Evolutionary conservation across 2,888 invertebrate genomes (phyloP).

Genomic region (Xestia c-nigrum): DNA sequence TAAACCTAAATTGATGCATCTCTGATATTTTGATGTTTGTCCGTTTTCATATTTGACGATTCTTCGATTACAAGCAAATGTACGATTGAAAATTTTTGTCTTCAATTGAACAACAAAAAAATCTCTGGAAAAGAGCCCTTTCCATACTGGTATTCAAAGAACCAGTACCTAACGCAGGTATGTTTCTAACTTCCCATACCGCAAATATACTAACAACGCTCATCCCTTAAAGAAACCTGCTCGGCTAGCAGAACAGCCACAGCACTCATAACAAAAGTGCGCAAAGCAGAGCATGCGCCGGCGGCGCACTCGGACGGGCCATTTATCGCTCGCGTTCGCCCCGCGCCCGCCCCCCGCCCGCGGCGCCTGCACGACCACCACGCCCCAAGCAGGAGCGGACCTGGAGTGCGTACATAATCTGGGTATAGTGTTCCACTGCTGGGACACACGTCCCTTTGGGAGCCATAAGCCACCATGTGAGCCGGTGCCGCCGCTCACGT

Average conservation of each 20-base stretch:
- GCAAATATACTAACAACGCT: background rate
- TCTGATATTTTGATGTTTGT: background rate
- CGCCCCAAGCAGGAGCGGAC: slow-evolving; percentile 81
- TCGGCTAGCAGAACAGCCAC: slow-evolving; percentile 42
- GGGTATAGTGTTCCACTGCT: background rate
- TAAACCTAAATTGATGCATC: background rate
- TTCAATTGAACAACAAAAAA: background rate
- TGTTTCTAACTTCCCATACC: background rate
- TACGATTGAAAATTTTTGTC: background rate
- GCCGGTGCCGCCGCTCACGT: background rate
- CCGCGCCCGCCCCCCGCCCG: slow-evolving; percentile 77
- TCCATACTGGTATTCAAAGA: background rate
- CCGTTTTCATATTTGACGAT: background rate
- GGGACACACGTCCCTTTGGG: background rate
- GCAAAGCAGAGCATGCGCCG: slow-evolving; percentile 82
- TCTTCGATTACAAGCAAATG: background rate
- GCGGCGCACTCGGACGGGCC: slow-evolving; percentile 76
- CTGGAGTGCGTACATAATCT: slow-evolving; percentile 49
- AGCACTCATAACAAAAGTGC: slow-evolving; percentile 67
- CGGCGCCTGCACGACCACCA: slow-evolving; percentile 80
- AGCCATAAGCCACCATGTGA: background rate
- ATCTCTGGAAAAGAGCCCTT: background rate
- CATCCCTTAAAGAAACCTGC: slow-evolving; percentile 23
- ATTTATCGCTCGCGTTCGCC: slow-evolving; percentile 82
- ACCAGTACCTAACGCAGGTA: background rate